Evolutionary conservation across 2,888 invertebrate genomes (phyloP).

Genomic region (Drosophila kanekoi): DNA sequence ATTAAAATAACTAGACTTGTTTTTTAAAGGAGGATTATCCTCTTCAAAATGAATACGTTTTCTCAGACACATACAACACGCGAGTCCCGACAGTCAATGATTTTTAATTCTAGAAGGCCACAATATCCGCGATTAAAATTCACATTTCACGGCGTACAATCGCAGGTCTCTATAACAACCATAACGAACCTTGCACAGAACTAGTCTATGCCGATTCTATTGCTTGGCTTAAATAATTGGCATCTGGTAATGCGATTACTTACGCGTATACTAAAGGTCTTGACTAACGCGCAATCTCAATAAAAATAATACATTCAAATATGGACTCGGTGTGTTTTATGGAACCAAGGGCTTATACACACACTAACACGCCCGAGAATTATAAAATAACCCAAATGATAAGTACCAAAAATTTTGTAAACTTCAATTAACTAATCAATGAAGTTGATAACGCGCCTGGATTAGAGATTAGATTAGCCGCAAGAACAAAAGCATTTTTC

Average conservation of each 20-base stretch:
- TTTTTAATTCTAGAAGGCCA: too few relatives aligned
- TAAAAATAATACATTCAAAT: slow-evolving; percentile 3
- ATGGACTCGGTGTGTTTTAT: slow-evolving; percentile 12
- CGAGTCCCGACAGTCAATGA: too few relatives aligned
- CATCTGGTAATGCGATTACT: slow-evolving; percentile 3
- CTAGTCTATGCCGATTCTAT: background rate
- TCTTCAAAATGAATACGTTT: too few relatives aligned
- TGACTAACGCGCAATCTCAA: slow-evolving; percentile 7
- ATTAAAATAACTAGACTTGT: too few relatives aligned
- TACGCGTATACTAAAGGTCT: slow-evolving; percentile 14
- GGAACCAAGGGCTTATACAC: background rate
- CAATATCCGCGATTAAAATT: too few relatives aligned
- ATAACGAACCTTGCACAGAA: background rate
- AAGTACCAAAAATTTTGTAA: slow-evolving; percentile 10
- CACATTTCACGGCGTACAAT: too few relatives aligned
- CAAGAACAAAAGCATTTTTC: background rate
- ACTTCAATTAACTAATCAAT: slow-evolving; percentile 29
- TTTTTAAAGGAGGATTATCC: too few relatives aligned
- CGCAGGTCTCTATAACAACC: background rate
- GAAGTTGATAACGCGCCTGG: slow-evolving; percentile 28
- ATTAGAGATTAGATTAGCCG: slow-evolving; percentile 48
- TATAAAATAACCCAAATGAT: slow-evolving; percentile 16
- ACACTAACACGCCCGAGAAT: background rate
- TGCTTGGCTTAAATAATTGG: slow-evolving; percentile 6
- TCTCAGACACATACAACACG: too few relatives aligned